Base-by-base conservation (phyloP, 2,113 vertebrate genomes). In the Syngnathus scovelli region DNA sequence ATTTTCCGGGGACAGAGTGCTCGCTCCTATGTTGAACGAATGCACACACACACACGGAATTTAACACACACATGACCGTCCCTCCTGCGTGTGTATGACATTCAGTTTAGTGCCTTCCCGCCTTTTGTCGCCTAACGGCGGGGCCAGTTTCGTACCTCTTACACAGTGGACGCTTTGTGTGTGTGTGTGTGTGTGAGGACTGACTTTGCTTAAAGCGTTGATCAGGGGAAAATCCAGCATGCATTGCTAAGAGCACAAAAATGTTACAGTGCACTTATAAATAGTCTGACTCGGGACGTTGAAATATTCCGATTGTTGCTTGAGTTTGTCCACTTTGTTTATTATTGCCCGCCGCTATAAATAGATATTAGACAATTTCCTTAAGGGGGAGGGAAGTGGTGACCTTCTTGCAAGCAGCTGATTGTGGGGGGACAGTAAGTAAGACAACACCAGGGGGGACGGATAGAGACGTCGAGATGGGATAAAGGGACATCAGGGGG, bases 151-250 rank as follows among this genome's bases (percentile, higher is more conserved):
- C 86, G 86, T 76, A 79, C 78, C 75, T 83, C 80, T 87, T 88
- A 92, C 85, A 92, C 86, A 92, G 87, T 92, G 88, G 75, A 86
- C 76, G 72, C 81, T 92, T 91, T 93, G 88, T 92, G 88, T 79
- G 88, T 91, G 88, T 78, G 77, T 75, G 77, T 63, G 13, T 46
- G 62, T 46, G 49, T 78, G 76, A 23, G 23, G 23, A 23, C 23
- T 56, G 44, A 54, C 41, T 5, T 76, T 79, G 61, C 69, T 43
- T 46, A n/a, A 66, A 60, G 36, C 19, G 41, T 61, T 60, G 61
- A 61, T 74, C 51, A 36, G 54, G 44, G 44, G 43, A 64, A 49
- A 73, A 44, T 38, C 44, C 2, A 37, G 65, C 41, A 33, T 27
- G 39, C 36, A 21, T 11, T 5, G 19, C 68, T 44, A 75, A 70